Evolutionary conservation across 2,113 vertebrate species (phyloP).

Genomic region (Oenanthe melanoleuca): DNA sequence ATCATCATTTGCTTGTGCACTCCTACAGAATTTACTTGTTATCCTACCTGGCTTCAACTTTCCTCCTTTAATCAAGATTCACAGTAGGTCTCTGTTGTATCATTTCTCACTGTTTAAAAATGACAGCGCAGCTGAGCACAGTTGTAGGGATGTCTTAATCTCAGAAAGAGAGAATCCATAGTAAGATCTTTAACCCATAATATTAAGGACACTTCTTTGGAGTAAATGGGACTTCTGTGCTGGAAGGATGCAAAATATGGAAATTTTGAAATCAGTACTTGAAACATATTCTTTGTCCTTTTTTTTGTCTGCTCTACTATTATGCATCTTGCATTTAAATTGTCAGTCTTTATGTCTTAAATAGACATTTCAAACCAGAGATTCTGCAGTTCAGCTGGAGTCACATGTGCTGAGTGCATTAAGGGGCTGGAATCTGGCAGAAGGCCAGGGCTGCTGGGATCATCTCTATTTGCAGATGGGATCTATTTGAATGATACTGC

Average conservation of each 20-base stretch:
- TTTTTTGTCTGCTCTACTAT: neutral
- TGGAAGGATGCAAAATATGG: neutral
- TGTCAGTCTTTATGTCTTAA: neutral
- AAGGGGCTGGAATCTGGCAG: conserved; percentile 76
- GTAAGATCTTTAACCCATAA: neutral
- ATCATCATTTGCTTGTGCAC: neutral
- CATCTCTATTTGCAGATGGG: conserved; percentile 77
- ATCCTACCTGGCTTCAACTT: neutral
- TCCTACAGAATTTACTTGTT: neutral
- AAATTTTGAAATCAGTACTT: neutral
- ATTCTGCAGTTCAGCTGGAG: conserved; percentile 62
- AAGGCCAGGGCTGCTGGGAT: conserved; percentile 58
- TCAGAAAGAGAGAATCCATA: neutral
- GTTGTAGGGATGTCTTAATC: neutral
- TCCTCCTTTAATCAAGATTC: neutral
- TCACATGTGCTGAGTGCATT: conserved; percentile 75
- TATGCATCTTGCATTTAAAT: neutral
- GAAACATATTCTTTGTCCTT: neutral
- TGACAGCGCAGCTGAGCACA: neutral
- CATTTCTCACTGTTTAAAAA: neutral
- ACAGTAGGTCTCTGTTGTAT: neutral
- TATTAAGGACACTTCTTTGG: neutral
- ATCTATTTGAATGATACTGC: conserved; percentile 73
- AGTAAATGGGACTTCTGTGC: neutral
- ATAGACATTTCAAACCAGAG: neutral